Conservation (phyloP, 2,797 vertebrate species). For the Eospalax fontanierii region DNA sequence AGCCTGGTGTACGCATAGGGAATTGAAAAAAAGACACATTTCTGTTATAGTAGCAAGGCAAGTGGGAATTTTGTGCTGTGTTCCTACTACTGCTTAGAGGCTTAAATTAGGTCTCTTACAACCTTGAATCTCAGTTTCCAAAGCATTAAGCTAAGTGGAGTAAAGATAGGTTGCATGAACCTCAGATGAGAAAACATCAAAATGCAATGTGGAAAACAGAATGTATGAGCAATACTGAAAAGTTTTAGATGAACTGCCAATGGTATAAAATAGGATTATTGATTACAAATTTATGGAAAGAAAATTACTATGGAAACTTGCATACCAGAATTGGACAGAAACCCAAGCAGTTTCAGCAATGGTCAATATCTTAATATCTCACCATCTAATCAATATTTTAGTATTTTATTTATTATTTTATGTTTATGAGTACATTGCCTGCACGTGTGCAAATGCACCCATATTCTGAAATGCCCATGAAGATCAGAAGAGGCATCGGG, state of each 20-base stretch:
- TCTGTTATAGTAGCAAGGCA: not conserved
- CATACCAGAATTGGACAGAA: constrained; percentile 32
- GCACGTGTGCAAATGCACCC: no score
- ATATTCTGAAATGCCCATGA: no score
- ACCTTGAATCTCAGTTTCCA: not conserved
- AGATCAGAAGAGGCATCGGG: no score
- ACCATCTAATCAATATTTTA: no score
- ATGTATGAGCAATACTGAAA: not conserved
- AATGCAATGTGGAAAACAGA: not conserved
- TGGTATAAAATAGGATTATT: not conserved
- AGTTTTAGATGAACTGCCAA: not conserved
- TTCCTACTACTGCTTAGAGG: not conserved
- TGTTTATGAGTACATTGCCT: no score
- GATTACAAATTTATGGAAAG: not conserved
- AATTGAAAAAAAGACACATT: no score
- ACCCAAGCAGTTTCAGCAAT: not conserved
- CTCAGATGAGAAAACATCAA: not conserved
- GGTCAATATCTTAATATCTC: not conserved
- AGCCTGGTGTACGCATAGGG: no score
- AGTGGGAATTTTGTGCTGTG: not conserved
- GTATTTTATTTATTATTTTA: no score
- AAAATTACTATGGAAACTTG: not conserved
- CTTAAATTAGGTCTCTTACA: not conserved
- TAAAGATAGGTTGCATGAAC: not conserved
- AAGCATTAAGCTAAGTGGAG: not conserved